Conservation (phyloP, 2,113 vertebrate genomes). For the Ptyas mucosa region DNA sequence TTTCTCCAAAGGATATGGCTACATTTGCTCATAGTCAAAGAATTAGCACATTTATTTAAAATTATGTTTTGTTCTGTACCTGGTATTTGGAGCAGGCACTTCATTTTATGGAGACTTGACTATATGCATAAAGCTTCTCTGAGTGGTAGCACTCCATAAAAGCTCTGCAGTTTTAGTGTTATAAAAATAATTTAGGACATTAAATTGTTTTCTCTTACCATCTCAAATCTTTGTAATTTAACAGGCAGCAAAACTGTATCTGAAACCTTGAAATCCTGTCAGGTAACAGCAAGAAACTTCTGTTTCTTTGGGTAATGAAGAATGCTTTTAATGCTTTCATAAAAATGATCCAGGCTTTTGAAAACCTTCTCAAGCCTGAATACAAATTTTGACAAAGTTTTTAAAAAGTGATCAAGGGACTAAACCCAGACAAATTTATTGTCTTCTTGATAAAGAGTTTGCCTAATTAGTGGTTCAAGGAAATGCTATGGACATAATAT, state of each 20-base stretch:
- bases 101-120: neutral
- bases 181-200: neutral
- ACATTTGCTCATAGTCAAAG: neutral
- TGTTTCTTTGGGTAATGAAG: neutral
- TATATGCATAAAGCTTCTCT: neutral
- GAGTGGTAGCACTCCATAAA: neutral
- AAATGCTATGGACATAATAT: neutral
- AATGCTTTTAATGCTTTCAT: neutral
- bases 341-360: neutral
- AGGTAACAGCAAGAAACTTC: conserved; percentile 23
- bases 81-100: neutral
- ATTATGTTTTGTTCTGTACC: neutral
- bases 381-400: neutral
- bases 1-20: neutral
- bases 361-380: conserved; percentile 5
- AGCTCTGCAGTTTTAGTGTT: neutral
- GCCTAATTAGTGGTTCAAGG: neutral
- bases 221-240: neutral
- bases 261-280: conserved; percentile 20
- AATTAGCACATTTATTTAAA: neutral
- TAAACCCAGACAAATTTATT: neutral
- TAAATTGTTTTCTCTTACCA: conserved; percentile 7
- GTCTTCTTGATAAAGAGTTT: neutral
- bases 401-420: neutral
- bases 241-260: conserved; percentile 18